These are phyloP conservation scores for Pegoplata infirma DNA, from an alignment of 2,888 invertebrate species.

Conservation along the genomic window DNA sequence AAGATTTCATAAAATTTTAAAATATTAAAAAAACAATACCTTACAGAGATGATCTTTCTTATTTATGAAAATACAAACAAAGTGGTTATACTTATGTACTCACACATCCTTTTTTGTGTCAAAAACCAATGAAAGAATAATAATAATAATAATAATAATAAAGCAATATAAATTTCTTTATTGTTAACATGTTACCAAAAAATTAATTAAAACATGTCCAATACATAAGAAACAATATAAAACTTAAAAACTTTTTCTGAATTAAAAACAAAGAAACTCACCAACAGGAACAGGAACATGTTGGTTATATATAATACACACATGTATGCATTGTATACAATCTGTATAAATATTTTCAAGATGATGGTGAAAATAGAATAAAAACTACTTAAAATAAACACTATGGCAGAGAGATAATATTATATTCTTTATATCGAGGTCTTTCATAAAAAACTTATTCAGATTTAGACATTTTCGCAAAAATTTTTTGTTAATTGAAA, in stretches of 20 bases:
- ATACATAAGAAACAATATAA: conserved; percentile 27
- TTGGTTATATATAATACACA: no score
- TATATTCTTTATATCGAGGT: background rate
- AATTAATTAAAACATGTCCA: conserved; percentile 64
- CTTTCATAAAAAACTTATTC: no score
- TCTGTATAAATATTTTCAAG: conserved; percentile 1
- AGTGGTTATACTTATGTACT: no score
- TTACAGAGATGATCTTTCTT: background rate
- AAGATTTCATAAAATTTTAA: no score
- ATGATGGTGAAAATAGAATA: no score
- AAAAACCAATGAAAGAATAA: background rate
- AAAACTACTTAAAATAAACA: background rate
- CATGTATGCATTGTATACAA: no score
- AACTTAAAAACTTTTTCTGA: no score
- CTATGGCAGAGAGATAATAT: background rate
- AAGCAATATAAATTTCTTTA: background rate
- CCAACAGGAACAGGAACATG: conserved; percentile 9
- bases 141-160: no score
- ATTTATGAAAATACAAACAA: background rate
- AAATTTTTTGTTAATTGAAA: no score
- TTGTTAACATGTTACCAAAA: conserved; percentile 35
- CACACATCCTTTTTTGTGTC: background rate
- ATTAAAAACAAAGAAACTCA: conserved; percentile 18
- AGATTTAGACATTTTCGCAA: no score
- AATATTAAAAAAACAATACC: background rate